A percentile compares a stretch with the other conserved stretches of the same genome.
Conservation (phyloP, 2,888 invertebrate species). For the Rotaria sp. region DNA sequence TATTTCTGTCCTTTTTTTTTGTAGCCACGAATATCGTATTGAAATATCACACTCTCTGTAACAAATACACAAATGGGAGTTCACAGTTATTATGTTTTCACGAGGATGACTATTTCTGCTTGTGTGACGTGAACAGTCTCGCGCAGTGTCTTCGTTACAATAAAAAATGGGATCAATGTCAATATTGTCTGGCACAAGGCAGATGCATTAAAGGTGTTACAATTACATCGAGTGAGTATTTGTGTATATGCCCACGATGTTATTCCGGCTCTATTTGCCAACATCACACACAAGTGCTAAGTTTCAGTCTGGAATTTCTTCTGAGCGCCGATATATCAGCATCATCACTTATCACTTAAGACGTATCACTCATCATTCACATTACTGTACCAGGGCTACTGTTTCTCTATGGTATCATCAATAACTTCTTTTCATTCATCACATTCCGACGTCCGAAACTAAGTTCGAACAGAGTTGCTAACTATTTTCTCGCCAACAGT, state of each 20-base stretch:
- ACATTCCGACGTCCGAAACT: no score
- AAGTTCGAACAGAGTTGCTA: no score
- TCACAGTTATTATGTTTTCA: background rate
- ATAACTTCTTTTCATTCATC: no score
- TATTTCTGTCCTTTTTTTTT: no score
- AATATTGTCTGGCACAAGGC: background rate
- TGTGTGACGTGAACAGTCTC: background rate
- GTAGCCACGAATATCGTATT: no score
- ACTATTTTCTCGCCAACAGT: no score
- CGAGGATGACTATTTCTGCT: background rate
- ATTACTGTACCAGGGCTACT: no score
- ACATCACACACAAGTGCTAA: background rate
- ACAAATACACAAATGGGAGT: background rate
- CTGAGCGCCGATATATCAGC: background rate
- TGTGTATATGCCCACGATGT: background rate
- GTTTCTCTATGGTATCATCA: no score
- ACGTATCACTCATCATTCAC: background rate
- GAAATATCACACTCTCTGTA: background rate
- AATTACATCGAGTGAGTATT: background rate
- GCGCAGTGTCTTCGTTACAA: background rate
- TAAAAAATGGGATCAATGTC: background rate
- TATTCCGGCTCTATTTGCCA: background rate
- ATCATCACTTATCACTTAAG: background rate
- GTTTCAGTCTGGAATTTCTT: background rate
- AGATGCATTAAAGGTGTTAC: background rate